phyloP scores from a whole-genome alignment of 2,113 vertebrate genomes.

The Corythaeola cristata region DNA sequence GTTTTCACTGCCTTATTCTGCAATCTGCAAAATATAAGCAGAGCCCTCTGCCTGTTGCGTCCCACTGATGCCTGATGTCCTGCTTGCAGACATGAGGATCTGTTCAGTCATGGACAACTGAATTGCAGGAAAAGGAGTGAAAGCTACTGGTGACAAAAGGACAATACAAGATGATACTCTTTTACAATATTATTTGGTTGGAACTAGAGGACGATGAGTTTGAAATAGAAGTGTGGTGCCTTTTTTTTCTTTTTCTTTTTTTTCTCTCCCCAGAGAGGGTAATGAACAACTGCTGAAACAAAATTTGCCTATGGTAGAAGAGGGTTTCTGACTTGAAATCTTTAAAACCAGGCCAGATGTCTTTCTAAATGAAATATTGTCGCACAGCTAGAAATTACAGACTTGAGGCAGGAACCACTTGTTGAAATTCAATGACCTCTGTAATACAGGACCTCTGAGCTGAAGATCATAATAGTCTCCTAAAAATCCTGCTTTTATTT shows the following conservation, averaged over 20 bases:
- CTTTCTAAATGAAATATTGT: constrained; percentile 35
- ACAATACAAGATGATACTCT: background rate
- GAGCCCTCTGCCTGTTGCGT: background rate
- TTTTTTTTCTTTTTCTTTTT: background rate
- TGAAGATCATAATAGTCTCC: background rate
- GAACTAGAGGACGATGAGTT: background rate
- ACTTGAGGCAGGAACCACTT: constrained; percentile 16
- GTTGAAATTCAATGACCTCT: constrained; percentile 58
- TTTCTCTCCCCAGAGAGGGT: background rate
- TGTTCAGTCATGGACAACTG: background rate
- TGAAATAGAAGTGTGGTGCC: background rate
- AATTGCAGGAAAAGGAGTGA: background rate
- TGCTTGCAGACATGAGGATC: background rate
- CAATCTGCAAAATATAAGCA: background rate
- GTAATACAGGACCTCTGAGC: constrained; percentile 14
- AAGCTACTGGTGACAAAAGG: background rate
- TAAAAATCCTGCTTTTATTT: constrained; percentile 34
- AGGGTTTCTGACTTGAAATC: background rate
- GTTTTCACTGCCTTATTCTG: background rate
- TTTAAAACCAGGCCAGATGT: constrained; percentile 51
- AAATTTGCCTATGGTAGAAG: background rate
- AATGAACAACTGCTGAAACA: background rate
- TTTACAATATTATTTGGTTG: background rate
- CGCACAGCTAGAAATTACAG: constrained; percentile 13
- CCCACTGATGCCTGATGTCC: background rate